phyloP scores from a whole-genome alignment of 2,888 invertebrate species.

The Dynastes hyllus region DNA sequence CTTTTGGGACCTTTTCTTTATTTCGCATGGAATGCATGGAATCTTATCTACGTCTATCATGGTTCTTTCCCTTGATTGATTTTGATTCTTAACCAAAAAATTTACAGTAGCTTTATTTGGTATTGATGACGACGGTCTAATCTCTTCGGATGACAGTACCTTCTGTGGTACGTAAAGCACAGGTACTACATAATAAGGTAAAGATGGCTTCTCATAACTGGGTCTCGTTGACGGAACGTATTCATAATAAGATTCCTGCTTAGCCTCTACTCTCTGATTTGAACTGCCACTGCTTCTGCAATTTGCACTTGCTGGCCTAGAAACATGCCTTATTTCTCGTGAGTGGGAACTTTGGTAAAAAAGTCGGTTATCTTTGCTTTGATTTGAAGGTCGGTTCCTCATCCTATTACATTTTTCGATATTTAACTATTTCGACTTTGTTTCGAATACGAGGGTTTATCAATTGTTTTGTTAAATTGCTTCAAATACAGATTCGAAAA shows the following conservation, averaged over 20 bases:
- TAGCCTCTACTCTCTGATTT: neutral
- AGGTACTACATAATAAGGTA: conserved; percentile 58
- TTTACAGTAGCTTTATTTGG: conserved; percentile 22
- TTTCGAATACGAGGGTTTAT: neutral
- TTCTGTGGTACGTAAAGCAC: conserved; percentile 59
- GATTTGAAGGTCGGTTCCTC: conserved; percentile 38
- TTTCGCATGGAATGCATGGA: conserved; percentile 33
- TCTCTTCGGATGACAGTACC: conserved; percentile 51
- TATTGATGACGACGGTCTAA: conserved; percentile 17
- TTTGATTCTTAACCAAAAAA: conserved; percentile 22
- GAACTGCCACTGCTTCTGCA: neutral
- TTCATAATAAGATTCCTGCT: conserved; percentile 12
- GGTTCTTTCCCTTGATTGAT: conserved; percentile 2
- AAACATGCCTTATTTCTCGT: neutral
- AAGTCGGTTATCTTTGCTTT: conserved; percentile 26
- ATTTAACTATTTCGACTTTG: neutral
- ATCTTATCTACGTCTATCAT: conserved; percentile 28
- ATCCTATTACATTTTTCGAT: conserved; percentile 36
- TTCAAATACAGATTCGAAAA: neutral
- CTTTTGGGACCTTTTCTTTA: neutral
- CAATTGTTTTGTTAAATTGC: neutral
- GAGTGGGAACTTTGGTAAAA: neutral
- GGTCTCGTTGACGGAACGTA: conserved; percentile 20
- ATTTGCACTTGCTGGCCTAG: conserved; percentile 1
- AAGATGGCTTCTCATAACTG: conserved; percentile 30